These are phyloP conservation scores for Sinocyclocheilus maitianheensis DNA, from an alignment of 2,113 vertebrate species.

Conservation along the genomic window DNA sequence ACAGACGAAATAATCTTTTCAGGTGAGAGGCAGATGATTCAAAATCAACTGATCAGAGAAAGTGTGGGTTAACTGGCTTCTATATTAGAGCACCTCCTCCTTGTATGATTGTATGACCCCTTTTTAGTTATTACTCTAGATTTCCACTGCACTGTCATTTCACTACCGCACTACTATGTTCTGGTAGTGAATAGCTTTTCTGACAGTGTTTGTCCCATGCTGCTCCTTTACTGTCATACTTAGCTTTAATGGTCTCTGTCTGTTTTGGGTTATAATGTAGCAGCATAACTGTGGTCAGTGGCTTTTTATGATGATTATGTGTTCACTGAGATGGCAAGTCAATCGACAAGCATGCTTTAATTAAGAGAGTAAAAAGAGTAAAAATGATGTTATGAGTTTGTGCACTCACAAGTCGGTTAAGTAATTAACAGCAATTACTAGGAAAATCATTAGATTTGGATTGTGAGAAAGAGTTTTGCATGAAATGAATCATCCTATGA, in stretches of 20 bases:
- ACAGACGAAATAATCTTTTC: background rate
- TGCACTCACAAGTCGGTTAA: slow-evolving; percentile 55
- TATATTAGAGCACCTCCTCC: background rate
- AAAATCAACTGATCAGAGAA: slow-evolving; percentile 16
- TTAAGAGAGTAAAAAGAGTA: slow-evolving; percentile 66
- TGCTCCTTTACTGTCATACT: slow-evolving; percentile 19
- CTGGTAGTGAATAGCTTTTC: background rate
- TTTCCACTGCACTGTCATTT: background rate
- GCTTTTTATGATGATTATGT: slow-evolving; percentile 66
- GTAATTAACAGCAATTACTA: slow-evolving; percentile 66
- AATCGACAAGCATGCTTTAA: slow-evolving; percentile 65
- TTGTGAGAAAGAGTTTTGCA: slow-evolving; percentile 1
- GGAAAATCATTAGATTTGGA: slow-evolving; percentile 57
- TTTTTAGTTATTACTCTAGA: background rate
- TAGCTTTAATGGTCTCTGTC: slow-evolving; percentile 51
- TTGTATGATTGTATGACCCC: background rate
- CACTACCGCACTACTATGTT: background rate
- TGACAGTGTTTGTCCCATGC: slow-evolving; percentile 19
- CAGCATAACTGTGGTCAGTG: slow-evolving; percentile 62
- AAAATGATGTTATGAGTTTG: slow-evolving; percentile 49
- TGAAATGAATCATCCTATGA: background rate
- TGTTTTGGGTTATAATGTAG: slow-evolving; percentile 60
- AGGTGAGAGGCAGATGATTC: slow-evolving; percentile 1
- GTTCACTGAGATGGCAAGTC: slow-evolving; percentile 59
- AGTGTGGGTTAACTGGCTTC: slow-evolving; percentile 20